Base-by-base conservation (phyloP, 64 coral and sea anemone genomes). In the Porites lutea region DNA sequence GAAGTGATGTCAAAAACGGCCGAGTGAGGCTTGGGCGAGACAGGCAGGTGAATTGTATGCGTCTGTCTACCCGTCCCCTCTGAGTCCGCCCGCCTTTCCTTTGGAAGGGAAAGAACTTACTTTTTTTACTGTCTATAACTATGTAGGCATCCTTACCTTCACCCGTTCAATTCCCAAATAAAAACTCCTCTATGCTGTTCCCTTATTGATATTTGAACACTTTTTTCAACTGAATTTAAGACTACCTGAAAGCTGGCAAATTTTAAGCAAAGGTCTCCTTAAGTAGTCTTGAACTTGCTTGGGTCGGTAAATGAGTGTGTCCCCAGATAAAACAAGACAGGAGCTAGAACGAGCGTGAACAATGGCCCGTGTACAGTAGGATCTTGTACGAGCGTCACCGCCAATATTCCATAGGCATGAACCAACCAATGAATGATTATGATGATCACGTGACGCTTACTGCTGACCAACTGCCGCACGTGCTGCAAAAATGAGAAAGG, bases 341-440 rank as follows among this genome's bases (percentile, higher is more conserved):
- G 97, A 86, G 88, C 84, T 15, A 92, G 37, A 13, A 99, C 97
- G 5, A 99, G 74, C 7, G 90, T n/a, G 64, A 96, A 99, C 73
- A 99, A 74, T 2, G 97, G 97, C n/a, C 97, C 97, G 92, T 99
- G 81, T 47, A 99, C 49, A 20, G 83, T 50, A 11, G 97, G 97
- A n/a, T 79, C 61, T 3, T 82, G 87, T 1, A 96, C 21, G 51
- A 94, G 86, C 55, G 97, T 99, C 12, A 99, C 79, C 3, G 94
- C 97, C 48, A 99, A 65, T 71, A 96, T 91, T 13, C 94, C 94
- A 89, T 95, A 99, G 3, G 91, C 97, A 73, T 96, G 93, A 20
- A 93, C 77, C 11, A 96, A 2, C 97, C 94, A 96, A 70, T 96
- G 91, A 47, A 74, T 82, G 46, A 99, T 2, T 8, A 99, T 88